Evolutionary conservation across 2,888 invertebrate genomes (phyloP).

Genomic region (Camponotus fellah): DNA sequence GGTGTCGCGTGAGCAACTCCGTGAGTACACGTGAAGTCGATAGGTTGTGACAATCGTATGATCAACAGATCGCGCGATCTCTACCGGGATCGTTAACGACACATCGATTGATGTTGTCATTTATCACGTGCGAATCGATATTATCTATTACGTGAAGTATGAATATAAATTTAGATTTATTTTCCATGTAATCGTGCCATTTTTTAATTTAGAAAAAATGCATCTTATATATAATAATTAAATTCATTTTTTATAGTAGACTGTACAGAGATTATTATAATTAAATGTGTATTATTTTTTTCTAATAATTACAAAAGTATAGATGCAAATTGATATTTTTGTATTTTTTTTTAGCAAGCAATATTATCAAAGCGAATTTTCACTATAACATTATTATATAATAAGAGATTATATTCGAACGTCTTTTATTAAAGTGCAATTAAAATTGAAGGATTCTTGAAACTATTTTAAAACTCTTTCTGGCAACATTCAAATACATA

Average conservation of each 20-base stretch:
- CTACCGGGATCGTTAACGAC: background rate
- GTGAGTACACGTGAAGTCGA: conserved; percentile 42
- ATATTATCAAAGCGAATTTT: background rate
- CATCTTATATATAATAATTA: background rate
- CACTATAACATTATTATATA: background rate
- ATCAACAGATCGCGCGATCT: conserved; percentile 24
- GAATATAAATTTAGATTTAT: background rate
- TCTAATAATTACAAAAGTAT: background rate
- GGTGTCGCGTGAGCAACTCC: conserved; percentile 35
- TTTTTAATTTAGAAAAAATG: background rate
- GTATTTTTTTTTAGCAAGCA: background rate
- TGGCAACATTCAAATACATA: background rate
- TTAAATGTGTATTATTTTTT: conserved; percentile 4
- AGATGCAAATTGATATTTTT: background rate
- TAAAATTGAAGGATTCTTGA: background rate
- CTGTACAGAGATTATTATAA: background rate
- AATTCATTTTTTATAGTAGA: background rate
- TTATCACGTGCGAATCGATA: conserved; percentile 7
- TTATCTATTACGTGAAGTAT: conserved; percentile 6
- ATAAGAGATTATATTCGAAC: background rate
- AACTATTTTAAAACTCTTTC: background rate
- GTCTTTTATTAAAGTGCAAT: background rate
- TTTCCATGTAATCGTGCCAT: background rate
- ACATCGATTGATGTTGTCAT: conserved; percentile 16
- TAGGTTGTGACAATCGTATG: background rate